Conservation (phyloP, 35 echinoderm and acorn worm species). For the Lytechinus pictus region DNA sequence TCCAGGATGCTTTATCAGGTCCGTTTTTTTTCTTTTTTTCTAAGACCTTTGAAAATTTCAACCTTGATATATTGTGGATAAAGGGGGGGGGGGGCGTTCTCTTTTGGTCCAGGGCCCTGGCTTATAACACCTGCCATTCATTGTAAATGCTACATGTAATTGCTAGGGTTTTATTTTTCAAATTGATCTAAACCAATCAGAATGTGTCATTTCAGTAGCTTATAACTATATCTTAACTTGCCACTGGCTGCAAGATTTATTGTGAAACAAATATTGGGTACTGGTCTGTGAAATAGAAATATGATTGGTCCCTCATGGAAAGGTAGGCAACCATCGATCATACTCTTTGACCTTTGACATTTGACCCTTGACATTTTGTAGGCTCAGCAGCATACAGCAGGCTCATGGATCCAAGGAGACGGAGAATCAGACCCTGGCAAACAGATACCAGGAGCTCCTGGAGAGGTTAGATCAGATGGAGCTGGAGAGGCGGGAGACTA, state of each 20-base stretch:
- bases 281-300: not conserved
- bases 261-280: not conserved
- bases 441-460: constrained; percentile 61
- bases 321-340: not conserved
- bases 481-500: constrained; percentile 51
- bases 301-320: not conserved
- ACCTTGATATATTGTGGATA: no score
- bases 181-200: no score
- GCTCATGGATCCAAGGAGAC: constrained; percentile 58
- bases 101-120: no score
- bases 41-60: no score
- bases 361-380: not conserved
- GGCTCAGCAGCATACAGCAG: constrained; percentile 49
- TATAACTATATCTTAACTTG: not conserved
- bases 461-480: constrained; percentile 56
- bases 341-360: not conserved
- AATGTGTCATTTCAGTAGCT: no score
- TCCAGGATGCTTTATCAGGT: no score
- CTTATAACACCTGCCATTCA: no score
- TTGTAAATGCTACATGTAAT: no score
- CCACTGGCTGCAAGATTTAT: not conserved
- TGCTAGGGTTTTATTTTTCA: no score
- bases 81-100: no score
- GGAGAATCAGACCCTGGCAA: constrained; percentile 46
- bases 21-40: no score